These are phyloP conservation scores for Catalaphyllia jardinei DNA, from an alignment of 64 coral and sea anemone genomes.

Conservation along the genomic window DNA sequence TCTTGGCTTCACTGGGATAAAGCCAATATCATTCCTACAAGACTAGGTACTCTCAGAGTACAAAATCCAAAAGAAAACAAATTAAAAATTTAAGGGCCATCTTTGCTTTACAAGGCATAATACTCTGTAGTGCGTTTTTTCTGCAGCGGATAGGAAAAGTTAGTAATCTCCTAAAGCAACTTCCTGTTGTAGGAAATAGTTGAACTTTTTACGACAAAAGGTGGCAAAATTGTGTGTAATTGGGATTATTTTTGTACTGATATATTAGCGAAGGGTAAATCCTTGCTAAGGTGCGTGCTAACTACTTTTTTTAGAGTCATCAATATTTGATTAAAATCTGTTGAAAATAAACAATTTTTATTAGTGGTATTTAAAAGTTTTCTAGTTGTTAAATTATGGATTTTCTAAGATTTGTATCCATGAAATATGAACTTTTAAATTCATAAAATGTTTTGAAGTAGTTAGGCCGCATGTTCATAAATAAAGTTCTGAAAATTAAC, in stretches of 20 bases:
- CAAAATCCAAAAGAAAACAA: neutral
- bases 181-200: constrained; percentile 10
- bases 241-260: too few relatives aligned
- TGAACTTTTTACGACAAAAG: neutral
- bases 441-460: neutral
- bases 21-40: neutral
- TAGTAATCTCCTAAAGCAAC: neutral
- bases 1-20: neutral
- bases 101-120: neutral
- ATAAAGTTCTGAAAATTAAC: neutral
- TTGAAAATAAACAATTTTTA: neutral
- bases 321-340: constrained; percentile 20
- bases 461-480: neutral
- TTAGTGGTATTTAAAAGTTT: neutral
- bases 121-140: neutral
- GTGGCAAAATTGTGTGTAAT: neutral
- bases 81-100: neutral
- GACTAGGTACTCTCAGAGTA: neutral
- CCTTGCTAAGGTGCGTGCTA: neutral
- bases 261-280: neutral
- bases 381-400: neutral
- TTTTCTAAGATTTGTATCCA: neutral
- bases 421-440: neutral
- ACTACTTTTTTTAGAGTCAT: neutral
- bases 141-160: neutral